Conservation (phyloP, 92 coral and sea anemone species). For the Siderastrea radians region DNA sequence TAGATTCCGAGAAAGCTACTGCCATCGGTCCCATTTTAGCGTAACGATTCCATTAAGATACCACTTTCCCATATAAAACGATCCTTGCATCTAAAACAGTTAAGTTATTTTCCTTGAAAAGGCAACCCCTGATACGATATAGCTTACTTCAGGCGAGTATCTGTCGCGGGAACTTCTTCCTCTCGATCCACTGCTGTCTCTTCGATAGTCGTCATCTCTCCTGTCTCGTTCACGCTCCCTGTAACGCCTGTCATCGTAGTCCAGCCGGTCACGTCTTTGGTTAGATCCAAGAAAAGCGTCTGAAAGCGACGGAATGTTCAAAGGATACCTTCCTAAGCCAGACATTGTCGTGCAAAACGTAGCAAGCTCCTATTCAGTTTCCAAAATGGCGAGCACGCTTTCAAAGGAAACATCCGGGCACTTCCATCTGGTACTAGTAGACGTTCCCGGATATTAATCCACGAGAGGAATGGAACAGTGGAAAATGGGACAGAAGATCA, state of each 20-base stretch:
- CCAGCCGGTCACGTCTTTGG: slow-evolving; percentile 46
- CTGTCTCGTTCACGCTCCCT: slow-evolving; percentile 50
- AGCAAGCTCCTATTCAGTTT: not conserved
- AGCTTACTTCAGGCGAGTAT: slow-evolving; percentile 50
- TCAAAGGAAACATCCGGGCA: slow-evolving; percentile 7
- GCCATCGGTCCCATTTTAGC: too few relatives aligned
- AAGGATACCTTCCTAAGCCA: slow-evolving; percentile 41
- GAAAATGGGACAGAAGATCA: not conserved
- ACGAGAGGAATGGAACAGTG: too few relatives aligned
- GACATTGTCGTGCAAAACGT: slow-evolving; percentile 11
- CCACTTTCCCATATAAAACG: too few relatives aligned
- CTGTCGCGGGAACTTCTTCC: slow-evolving; percentile 40
- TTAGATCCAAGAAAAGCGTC: slow-evolving; percentile 15
- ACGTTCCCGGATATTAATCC: slow-evolving; percentile 6
- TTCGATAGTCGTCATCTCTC: slow-evolving; percentile 32
- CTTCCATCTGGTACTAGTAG: too few relatives aligned
- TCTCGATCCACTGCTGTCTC: slow-evolving; percentile 40
- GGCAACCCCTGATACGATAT: not conserved
- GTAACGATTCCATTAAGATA: too few relatives aligned
- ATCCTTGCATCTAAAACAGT: too few relatives aligned
- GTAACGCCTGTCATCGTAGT: slow-evolving; percentile 49
- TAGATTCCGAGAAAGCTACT: too few relatives aligned
- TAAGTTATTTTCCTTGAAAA: too few relatives aligned
- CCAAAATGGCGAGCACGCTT: slow-evolving; percentile 10
- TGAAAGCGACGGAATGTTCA: slow-evolving; percentile 47